A percentile compares a stretch with the other conserved stretches of the same genome.
phyloP scores from a whole-genome alignment of 2,888 invertebrate species.

The Pammene fasciana region DNA sequence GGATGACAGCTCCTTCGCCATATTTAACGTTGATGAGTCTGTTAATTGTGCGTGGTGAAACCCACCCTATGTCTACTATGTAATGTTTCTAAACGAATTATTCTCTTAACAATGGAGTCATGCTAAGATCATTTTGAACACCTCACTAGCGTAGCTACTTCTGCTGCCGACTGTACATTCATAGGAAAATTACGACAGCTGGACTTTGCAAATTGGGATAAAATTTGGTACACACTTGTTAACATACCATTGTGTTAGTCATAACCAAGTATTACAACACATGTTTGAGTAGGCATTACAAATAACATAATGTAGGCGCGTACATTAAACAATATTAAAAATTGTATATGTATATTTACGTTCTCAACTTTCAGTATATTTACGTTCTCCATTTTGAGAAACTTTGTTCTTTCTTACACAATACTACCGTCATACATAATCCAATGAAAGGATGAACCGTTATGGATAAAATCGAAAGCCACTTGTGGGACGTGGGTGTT shows the following conservation, averaged over 20 bases:
- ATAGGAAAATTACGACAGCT: not conserved
- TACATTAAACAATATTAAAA: not conserved
- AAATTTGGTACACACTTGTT: slow-evolving; percentile 14
- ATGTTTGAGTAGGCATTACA: slow-evolving; percentile 6
- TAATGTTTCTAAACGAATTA: too few species aligned
- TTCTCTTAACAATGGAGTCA: too few species aligned
- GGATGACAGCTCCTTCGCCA: too few species aligned
- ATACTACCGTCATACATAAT: not conserved
- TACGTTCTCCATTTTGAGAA: too few species aligned
- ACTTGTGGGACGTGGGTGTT: not conserved
- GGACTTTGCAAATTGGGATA: slow-evolving; percentile 1
- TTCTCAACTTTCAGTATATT: too few species aligned
- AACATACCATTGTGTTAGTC: slow-evolving; percentile 12
- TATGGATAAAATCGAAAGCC: slow-evolving; percentile 23
- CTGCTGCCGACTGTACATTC: too few species aligned
- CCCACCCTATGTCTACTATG: too few species aligned
- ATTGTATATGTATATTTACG: too few species aligned
- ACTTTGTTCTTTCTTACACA: not conserved
- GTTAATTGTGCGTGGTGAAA: too few species aligned
- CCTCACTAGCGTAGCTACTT: too few species aligned
- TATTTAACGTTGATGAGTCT: too few species aligned
- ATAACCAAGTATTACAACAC: slow-evolving; percentile 9
- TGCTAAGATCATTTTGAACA: too few species aligned
- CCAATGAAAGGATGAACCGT: slow-evolving; percentile 15
- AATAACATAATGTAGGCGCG: not conserved